phyloP scores from a whole-genome alignment of 2,113 vertebrate species.

The Nesoenas mayeri region DNA sequence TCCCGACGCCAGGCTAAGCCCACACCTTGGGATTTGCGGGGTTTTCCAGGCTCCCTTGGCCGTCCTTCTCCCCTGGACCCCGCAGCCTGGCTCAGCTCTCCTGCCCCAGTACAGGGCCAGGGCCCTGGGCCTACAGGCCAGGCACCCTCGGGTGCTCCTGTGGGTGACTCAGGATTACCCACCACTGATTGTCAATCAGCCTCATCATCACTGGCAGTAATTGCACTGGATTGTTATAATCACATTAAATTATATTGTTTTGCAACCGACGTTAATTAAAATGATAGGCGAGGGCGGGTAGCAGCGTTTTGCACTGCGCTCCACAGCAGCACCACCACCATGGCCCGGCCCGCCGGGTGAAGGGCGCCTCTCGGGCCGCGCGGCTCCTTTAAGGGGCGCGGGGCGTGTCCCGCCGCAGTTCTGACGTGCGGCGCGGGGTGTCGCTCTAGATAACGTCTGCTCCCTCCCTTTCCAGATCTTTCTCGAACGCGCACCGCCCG shows the following conservation, averaged over 20 bases:
- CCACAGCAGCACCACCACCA: neutral
- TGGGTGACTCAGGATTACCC: neutral
- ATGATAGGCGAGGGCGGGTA: accelerated
- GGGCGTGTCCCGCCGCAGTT: neutral
- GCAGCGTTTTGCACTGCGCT: accelerated
- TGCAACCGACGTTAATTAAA: accelerated
- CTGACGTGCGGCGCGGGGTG: neutral
- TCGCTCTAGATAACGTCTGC: neutral
- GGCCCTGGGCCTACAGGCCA: neutral
- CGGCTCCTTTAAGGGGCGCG: neutral
- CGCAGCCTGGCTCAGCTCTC: no score
- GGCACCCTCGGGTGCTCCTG: no score
- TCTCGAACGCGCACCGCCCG: conserved; percentile 60
- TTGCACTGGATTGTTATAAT: accelerated
- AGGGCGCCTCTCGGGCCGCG: neutral
- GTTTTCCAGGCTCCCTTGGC: neutral
- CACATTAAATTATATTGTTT: accelerated
- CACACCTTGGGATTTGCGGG: accelerated
- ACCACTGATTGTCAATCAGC: accelerated
- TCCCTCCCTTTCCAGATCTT: conserved; percentile 71
- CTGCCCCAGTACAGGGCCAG: no score
- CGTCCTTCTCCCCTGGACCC: no score
- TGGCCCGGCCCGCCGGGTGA: no score
- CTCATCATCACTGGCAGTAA: accelerated
- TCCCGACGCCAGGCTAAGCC: accelerated